Percentiles rank a stretch among this genome's conserved stretches.
Conservation (phyloP, 2,888 invertebrate genomes). For the Melipona bicolor region DNA sequence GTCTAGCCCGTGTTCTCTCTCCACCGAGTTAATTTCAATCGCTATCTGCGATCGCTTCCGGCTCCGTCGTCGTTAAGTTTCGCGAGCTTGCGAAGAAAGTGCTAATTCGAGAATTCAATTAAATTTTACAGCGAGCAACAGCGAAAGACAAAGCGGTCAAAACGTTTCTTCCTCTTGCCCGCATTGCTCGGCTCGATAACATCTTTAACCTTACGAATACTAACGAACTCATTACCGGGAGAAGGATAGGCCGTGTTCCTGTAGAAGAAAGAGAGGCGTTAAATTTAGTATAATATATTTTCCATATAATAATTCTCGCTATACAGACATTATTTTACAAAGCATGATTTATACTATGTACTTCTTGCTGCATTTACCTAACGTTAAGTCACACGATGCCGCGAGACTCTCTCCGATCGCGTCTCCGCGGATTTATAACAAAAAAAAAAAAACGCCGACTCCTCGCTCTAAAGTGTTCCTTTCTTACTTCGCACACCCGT, state of each 20-base stretch:
- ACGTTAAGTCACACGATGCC: constrained; percentile 70
- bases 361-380: constrained; percentile 77
- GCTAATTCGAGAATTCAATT: constrained; percentile 51
- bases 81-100: constrained; percentile 36
- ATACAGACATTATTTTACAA: constrained; percentile 84
- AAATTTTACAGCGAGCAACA: constrained; percentile 11
- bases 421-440: constrained; percentile 34
- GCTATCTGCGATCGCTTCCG: constrained; percentile 36
- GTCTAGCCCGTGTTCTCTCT: not conserved
- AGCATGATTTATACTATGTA: constrained; percentile 80
- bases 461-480: constrained; percentile 7
- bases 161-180: constrained; percentile 5
- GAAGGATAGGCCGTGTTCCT: not conserved
- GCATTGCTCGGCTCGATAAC: constrained; percentile 27
- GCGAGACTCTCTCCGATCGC: constrained; percentile 42
- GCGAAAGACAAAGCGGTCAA: constrained; percentile 21
- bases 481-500: constrained; percentile 27
- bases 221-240: constrained; percentile 34
- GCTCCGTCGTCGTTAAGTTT: constrained; percentile 19
- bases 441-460: not conserved
- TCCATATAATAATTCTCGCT: constrained; percentile 84
- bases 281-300: constrained; percentile 85
- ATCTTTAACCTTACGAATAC: constrained; percentile 20
- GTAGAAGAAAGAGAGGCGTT: constrained; percentile 45
- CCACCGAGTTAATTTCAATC: constrained; percentile 1